phyloP scores from a whole-genome alignment of 2,797 vertebrate species.

The Propithecus deckenii region DNA sequence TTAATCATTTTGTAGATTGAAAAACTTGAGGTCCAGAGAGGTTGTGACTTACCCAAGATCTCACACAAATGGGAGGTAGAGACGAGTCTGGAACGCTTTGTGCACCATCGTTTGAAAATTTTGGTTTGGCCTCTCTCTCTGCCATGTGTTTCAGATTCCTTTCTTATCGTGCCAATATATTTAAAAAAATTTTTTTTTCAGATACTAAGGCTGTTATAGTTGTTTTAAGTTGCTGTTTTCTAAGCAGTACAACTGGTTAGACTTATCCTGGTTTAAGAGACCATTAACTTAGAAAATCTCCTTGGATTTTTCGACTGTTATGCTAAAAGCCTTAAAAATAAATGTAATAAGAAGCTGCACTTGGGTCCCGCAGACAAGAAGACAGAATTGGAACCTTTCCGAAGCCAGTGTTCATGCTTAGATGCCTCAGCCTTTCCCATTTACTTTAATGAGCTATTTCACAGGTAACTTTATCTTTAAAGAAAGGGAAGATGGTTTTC shows the following conservation, averaged over 20 bases:
- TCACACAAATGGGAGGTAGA: background rate
- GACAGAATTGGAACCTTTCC: background rate
- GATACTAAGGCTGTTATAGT: background rate
- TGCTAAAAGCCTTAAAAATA: constrained; percentile 26
- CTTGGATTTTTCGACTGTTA: background rate
- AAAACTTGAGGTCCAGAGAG: background rate
- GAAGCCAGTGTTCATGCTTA: constrained; percentile 34
- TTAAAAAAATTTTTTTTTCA: background rate
- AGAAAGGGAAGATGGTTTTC: background rate
- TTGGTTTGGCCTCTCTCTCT: background rate
- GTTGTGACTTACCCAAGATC: background rate
- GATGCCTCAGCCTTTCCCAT: background rate
- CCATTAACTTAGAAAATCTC: background rate
- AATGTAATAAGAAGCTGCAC: background rate
- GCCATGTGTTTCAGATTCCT: background rate
- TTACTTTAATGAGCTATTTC: constrained; percentile 46
- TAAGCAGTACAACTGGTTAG: constrained; percentile 4
- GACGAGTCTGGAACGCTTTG: background rate
- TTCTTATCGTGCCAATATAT: background rate
- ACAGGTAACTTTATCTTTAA: constrained; percentile 18
- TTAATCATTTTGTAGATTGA: background rate
- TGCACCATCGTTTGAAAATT: accelerated
- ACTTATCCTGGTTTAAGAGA: background rate
- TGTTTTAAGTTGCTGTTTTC: constrained; percentile 24
- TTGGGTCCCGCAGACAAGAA: background rate